Percentiles rank a stretch among this genome's conserved stretches.
Conservation (phyloP, 1,140 invertebrate genomes). For the Acromyrmex charruanus region DNA sequence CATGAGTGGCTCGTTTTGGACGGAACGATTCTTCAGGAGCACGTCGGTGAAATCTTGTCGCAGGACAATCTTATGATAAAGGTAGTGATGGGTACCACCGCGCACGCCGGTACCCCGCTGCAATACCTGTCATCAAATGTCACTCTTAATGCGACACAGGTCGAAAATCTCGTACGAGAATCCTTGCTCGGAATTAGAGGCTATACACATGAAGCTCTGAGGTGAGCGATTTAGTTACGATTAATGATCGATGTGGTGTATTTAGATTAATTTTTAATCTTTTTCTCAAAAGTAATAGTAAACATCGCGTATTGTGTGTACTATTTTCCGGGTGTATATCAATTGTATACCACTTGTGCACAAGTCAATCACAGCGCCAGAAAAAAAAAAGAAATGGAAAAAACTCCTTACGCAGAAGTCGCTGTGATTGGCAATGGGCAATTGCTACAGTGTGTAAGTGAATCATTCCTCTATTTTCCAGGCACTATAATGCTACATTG, state of each 20-base stretch:
- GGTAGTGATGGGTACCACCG: conserved; percentile 91
- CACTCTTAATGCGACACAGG: conserved; percentile 88
- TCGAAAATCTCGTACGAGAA: conserved; percentile 88
- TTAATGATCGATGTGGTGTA: background rate
- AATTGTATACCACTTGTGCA: too few relatives aligned
- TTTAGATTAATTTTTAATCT: background rate
- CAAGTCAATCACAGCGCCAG: too few relatives aligned
- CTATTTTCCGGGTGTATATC: conserved; percentile 72
- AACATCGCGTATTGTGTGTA: background rate
- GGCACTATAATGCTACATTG: conserved; percentile 90
- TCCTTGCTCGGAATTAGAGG: conserved; percentile 89
- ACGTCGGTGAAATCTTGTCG: conserved; percentile 89
- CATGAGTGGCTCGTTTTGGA: conserved; percentile 93
- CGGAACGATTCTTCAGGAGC: conserved; percentile 89
- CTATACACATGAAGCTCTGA: conserved; percentile 88
- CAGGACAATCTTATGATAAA: conserved; percentile 86
- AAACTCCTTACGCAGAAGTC: too few relatives aligned
- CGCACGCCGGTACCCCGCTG: conserved; percentile 89
- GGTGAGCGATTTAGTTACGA: conserved; percentile 63
- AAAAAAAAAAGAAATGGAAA: too few relatives aligned
- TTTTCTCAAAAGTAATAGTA: background rate
- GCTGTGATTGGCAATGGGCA: too few relatives aligned
- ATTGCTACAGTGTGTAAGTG: too few relatives aligned
- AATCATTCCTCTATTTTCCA: conserved; percentile 61
- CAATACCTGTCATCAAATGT: conserved; percentile 87